phyloP scores from a whole-genome alignment of 1,140 invertebrate species.

The Brachionus koreanus region DNA sequence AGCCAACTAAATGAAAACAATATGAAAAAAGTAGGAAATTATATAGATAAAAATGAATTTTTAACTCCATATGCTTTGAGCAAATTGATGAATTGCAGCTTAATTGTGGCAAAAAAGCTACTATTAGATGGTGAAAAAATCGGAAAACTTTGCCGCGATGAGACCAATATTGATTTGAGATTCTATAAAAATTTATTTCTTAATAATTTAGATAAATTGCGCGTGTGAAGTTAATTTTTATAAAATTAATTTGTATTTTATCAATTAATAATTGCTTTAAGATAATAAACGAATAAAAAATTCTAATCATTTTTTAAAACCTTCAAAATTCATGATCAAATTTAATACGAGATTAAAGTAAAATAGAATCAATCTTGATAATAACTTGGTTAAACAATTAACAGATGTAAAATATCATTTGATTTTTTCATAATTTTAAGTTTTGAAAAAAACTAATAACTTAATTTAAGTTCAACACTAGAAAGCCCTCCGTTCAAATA shows the following conservation, averaged over 20 bases:
- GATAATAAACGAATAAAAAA: not conserved
- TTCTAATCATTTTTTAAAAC: not conserved
- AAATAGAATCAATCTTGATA: too few species aligned
- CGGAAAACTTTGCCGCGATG: constrained; percentile 25
- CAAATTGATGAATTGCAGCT: constrained; percentile 13
- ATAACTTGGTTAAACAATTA: too few species aligned
- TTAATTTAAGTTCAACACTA: too few species aligned
- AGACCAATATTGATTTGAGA: constrained; percentile 10
- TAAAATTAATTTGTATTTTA: not conserved
- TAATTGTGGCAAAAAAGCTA: constrained; percentile 38
- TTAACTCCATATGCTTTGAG: constrained; percentile 37
- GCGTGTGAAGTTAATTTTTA: too few species aligned
- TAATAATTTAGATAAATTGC: not conserved
- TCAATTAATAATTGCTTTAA: not conserved
- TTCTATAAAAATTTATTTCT: constrained; percentile 32
- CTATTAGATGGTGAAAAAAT: constrained; percentile 25
- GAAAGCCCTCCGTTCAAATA: too few species aligned
- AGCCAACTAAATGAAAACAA: not conserved
- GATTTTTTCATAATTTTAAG: too few species aligned
- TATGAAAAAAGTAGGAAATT: not conserved
- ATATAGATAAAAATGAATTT: not conserved
- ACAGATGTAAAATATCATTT: too few species aligned
- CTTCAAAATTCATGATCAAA: not conserved
- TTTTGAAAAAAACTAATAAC: too few species aligned
- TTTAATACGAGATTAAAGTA: not conserved